These are phyloP conservation scores for Cercopithecus hamlyni DNA, from an alignment of 2,797 vertebrate species.

Conservation along the genomic window DNA sequence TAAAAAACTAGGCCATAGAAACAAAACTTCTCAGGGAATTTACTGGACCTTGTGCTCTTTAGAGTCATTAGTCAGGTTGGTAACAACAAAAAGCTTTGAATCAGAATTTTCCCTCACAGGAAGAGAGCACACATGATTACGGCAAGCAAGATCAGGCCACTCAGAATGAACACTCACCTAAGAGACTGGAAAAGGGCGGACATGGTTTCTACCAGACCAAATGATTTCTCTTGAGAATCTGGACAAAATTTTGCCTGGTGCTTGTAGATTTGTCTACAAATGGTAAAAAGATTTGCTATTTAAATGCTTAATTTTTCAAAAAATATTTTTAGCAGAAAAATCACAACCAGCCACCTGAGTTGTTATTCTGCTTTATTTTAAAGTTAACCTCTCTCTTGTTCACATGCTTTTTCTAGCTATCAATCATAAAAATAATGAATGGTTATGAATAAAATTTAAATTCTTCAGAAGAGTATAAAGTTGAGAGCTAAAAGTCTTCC, in stretches of 20 bases:
- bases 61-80: constrained; percentile 27
- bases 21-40: constrained; percentile 34
- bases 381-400: background rate
- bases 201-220: background rate
- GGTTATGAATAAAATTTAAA: background rate
- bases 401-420: background rate
- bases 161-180: background rate
- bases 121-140: background rate
- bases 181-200: background rate
- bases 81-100: background rate
- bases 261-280: background rate
- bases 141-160: background rate
- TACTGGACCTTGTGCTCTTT: background rate
- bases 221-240: background rate
- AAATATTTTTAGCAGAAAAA: background rate
- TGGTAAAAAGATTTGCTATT: background rate
- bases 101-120: background rate
- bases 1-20: background rate
- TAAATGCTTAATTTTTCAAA: constrained; percentile 8
- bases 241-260: background rate
- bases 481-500: background rate
- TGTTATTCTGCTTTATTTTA: background rate
- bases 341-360: background rate
- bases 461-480: background rate
- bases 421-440: background rate